Conservation (phyloP, 2,113 vertebrate genomes). For the Indicator indicator region DNA sequence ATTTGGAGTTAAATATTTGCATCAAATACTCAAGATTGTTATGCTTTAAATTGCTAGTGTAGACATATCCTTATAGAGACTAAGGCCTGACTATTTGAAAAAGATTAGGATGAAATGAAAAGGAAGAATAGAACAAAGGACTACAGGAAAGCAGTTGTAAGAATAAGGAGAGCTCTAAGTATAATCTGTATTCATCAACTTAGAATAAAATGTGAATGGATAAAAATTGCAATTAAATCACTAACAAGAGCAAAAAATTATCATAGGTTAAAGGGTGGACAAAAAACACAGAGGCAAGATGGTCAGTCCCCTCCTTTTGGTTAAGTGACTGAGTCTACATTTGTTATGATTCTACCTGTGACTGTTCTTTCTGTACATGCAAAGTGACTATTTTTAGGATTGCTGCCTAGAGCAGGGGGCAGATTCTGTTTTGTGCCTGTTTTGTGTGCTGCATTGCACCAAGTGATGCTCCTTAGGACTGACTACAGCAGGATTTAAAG, state of each 20-base stretch:
- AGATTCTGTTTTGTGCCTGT: background rate
- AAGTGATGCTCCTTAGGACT: slow-evolving; percentile 35
- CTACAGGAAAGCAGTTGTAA: background rate
- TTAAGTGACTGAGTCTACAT: accelerated
- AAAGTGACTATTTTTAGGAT: background rate
- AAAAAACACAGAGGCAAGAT: background rate
- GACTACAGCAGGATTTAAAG: slow-evolving; percentile 39
- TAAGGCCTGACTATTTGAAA: background rate
- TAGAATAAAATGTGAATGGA: background rate
- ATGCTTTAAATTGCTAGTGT: background rate
- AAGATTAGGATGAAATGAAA: slow-evolving; percentile 21
- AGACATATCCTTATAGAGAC: background rate
- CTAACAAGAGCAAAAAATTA: background rate
- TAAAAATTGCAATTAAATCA: background rate
- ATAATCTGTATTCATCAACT: background rate
- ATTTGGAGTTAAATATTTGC: slow-evolving; percentile 36
- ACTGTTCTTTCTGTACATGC: background rate
- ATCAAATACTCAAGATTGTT: background rate
- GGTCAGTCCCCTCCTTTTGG: background rate
- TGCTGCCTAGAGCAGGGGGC: background rate
- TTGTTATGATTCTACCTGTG: background rate
- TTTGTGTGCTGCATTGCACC: background rate
- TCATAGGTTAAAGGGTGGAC: background rate
- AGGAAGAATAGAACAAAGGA: slow-evolving; percentile 15
- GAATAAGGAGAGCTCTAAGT: background rate